Conservation (phyloP, 92 coral and sea anemone genomes). For the Micromussa lordhowensis region DNA sequence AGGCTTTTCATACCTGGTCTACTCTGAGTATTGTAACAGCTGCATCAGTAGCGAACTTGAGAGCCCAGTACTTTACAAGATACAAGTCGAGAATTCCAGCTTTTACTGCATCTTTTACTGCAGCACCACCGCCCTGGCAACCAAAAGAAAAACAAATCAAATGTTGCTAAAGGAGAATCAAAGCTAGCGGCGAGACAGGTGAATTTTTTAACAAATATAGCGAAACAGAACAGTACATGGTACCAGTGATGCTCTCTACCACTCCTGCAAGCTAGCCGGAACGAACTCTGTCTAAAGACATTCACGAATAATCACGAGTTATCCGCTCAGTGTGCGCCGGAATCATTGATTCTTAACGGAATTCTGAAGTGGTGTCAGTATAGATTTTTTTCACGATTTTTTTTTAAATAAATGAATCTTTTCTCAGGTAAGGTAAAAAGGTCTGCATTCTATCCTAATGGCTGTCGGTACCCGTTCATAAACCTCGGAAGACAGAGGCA, state of each 20-base stretch:
- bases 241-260: background rate
- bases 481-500: too few species aligned
- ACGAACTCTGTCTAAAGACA: background rate
- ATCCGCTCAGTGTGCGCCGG: too few species aligned
- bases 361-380: too few species aligned
- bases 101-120: constrained; percentile 82
- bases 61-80: constrained; percentile 87
- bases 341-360: too few species aligned
- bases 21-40: constrained; percentile 94
- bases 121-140: constrained; percentile 83
- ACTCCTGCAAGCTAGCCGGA: background rate
- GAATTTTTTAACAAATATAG: background rate
- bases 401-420: too few species aligned
- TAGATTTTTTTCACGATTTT: too few species aligned
- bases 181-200: background rate
- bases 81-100: constrained; percentile 87
- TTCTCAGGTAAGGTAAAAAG: too few species aligned
- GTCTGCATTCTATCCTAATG: too few species aligned
- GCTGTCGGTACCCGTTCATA: too few species aligned
- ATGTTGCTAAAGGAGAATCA: background rate
- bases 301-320: too few species aligned
- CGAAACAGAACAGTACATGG: background rate
- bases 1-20: constrained; percentile 75
- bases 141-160: background rate
- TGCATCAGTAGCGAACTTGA: constrained; percentile 92